Conservation (phyloP, 2,797 vertebrate genomes). For the Mormyrops attenuatus region DNA sequence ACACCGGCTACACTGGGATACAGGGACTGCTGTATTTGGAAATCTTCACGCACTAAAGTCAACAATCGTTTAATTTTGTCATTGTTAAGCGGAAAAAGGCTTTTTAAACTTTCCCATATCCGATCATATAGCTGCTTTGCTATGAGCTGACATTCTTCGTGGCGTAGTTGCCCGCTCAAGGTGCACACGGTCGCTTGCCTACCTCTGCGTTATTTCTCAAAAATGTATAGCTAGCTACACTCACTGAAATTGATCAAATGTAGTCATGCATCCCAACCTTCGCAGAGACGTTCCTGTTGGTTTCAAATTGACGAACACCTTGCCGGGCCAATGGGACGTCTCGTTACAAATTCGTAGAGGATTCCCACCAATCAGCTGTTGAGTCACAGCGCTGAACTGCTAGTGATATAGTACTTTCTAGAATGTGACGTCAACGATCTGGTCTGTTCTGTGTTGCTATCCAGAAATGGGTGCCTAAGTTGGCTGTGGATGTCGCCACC, state of each 20-base stretch:
- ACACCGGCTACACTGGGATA: neutral
- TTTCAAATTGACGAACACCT: constrained; percentile 21
- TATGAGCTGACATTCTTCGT: neutral
- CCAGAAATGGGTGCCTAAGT: neutral
- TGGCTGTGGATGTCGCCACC: neutral
- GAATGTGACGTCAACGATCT: constrained; percentile 19
- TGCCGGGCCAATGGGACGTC: neutral
- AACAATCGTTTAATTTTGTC: neutral
- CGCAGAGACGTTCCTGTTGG: neutral
- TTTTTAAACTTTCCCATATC: neutral
- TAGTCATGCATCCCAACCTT: neutral
- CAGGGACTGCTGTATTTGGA: neutral
- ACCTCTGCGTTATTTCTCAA: neutral
- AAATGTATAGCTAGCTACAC: neutral
- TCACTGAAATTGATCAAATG: neutral
- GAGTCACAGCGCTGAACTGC: neutral
- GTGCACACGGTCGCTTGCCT: neutral
- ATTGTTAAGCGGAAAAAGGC: neutral
- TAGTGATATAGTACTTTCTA: constrained; percentile 23
- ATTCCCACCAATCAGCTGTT: constrained; percentile 9
- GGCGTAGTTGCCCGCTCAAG: neutral
- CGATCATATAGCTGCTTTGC: neutral
- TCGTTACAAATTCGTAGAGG: neutral
- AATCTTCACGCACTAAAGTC: neutral
- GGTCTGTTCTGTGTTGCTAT: neutral